Conservation (phyloP, 2,797 vertebrate genomes). For the Danio choprae region DNA sequence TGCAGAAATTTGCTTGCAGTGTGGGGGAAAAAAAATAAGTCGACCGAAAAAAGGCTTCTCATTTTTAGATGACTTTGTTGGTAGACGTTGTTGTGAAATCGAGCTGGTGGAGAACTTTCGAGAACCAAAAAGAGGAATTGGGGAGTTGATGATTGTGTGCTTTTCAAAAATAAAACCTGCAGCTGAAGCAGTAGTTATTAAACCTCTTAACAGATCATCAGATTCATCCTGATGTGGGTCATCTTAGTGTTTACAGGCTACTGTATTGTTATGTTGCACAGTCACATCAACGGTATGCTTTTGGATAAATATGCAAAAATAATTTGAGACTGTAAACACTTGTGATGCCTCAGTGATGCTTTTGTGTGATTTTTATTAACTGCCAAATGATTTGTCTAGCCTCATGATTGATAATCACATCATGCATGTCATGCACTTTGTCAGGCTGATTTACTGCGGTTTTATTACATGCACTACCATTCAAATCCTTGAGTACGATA, state of each 20-base stretch:
- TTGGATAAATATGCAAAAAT: neutral
- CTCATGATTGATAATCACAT: neutral
- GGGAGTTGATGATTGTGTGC: constrained; percentile 15
- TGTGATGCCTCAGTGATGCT: neutral
- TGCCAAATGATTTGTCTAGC: constrained; percentile 3
- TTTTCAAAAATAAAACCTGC: constrained; percentile 23
- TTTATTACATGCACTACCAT: neutral
- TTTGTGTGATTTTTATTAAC: constrained; percentile 8
- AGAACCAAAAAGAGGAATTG: constrained; percentile 43
- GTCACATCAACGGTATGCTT: neutral
- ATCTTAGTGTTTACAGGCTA: neutral
- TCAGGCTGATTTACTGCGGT: neutral
- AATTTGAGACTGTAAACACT: neutral
- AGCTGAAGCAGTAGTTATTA: neutral
- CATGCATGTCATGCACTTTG: neutral
- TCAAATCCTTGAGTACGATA: neutral
- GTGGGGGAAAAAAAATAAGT: neutral
- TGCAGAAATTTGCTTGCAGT: neutral
- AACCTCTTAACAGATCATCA: constrained; percentile 8
- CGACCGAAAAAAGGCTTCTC: neutral
- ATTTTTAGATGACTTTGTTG: neutral
- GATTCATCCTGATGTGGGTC: neutral
- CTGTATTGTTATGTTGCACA: neutral
- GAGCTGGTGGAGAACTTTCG: neutral
- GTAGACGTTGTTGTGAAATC: constrained; percentile 13